A percentile compares a stretch with the other conserved stretches of the same genome.
Conservation (phyloP, 1,140 invertebrate species). For the Zeugodacus cucurbitae region DNA sequence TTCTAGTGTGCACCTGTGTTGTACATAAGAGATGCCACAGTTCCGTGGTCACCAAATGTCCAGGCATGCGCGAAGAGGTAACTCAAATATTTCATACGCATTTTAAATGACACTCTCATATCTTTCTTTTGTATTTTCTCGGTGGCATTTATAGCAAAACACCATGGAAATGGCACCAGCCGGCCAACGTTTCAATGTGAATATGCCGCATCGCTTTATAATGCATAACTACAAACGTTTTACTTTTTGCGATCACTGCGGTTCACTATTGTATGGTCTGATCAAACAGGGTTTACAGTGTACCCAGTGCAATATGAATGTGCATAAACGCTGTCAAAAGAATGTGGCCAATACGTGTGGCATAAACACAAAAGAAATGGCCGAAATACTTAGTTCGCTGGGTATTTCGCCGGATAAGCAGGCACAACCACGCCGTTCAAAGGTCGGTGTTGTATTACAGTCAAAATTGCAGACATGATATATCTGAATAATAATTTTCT, state of each 20-base stretch:
- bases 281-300: slow-evolving; percentile 97
- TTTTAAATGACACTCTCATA: not conserved
- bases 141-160: slow-evolving; percentile 56
- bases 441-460: slow-evolving; percentile 62
- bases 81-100: slow-evolving; percentile 44
- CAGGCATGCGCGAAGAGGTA: slow-evolving; percentile 93
- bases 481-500: not conserved
- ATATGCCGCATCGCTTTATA: slow-evolving; percentile 94
- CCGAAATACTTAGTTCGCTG: slow-evolving; percentile 88
- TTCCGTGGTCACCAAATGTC: slow-evolving; percentile 93
- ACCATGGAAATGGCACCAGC: slow-evolving; percentile 66
- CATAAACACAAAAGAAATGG: slow-evolving; percentile 97
- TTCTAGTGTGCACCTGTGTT: slow-evolving; percentile 95
- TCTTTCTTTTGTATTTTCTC: slow-evolving; percentile 26
- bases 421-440: slow-evolving; percentile 74
- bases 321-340: slow-evolving; percentile 98
- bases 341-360: slow-evolving; percentile 99
- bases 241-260: slow-evolving; percentile 99
- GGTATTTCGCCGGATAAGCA: slow-evolving; percentile 93
- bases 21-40: slow-evolving; percentile 98
- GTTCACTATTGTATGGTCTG: slow-evolving; percentile 88
- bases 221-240: slow-evolving; percentile 96
- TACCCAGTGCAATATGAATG: slow-evolving; percentile 97
- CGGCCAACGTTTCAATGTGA: slow-evolving; percentile 94
- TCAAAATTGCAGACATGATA: slow-evolving; percentile 30